A percentile compares a stretch with the other conserved stretches of the same genome.
These are phyloP conservation scores for Cyrtodaria siliqua DNA, from an alignment of 2,888 invertebrate genomes.

Conservation along the genomic window DNA sequence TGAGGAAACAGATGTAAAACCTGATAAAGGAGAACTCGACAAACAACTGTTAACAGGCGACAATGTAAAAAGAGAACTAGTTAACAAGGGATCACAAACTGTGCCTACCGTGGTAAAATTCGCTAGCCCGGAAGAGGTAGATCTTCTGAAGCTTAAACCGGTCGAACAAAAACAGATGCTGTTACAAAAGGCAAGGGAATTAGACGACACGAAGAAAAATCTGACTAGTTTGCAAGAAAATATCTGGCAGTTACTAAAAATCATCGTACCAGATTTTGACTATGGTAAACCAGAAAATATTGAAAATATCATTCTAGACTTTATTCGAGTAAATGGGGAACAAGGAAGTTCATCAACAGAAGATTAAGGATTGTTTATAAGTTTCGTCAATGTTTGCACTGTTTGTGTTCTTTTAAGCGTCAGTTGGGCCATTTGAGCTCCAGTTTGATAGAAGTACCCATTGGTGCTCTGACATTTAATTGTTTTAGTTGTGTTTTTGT, in stretches of 20 bases:
- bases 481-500: too few relatives aligned
- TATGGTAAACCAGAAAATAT: constrained; percentile 73
- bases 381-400: too few relatives aligned
- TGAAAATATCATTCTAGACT: constrained; percentile 73
- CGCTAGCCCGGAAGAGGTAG: constrained; percentile 47
- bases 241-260: constrained; percentile 70
- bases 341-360: constrained; percentile 10
- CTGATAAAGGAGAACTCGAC: constrained; percentile 14
- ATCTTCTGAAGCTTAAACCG: constrained; percentile 40
- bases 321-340: constrained; percentile 72
- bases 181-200: constrained; percentile 37
- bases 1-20: constrained; percentile 12
- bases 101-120: constrained; percentile 52
- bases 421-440: too few relatives aligned
- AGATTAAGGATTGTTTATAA: too few relatives aligned
- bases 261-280: constrained; percentile 77
- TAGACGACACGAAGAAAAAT: constrained; percentile 44
- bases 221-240: constrained; percentile 66
- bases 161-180: constrained; percentile 48
- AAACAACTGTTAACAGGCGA: neutral
- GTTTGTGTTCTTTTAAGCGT: too few relatives aligned
- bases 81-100: constrained; percentile 36
- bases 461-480: too few relatives aligned
- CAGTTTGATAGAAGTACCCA: too few relatives aligned
- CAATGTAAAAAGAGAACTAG: constrained; percentile 20